phyloP scores from a whole-genome alignment of 2,888 invertebrate genomes.

The Tetragonula carbonaria region DNA sequence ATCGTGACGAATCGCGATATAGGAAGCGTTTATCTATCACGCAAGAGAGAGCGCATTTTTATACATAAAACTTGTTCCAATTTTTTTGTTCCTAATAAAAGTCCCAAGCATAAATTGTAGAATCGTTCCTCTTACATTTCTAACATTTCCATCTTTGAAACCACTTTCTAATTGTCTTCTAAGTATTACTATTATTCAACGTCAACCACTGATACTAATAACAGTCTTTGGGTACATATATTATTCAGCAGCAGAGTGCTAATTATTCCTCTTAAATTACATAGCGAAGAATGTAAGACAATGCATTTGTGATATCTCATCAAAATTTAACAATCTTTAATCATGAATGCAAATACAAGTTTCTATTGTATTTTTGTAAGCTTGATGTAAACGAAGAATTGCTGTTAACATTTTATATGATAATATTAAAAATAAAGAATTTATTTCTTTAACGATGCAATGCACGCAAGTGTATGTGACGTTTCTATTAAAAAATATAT shows the following conservation, averaged over 20 bases:
- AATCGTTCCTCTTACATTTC: background rate
- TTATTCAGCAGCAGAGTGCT: background rate
- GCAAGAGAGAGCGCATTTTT: slow-evolving; percentile 40
- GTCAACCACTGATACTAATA: background rate
- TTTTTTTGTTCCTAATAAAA: slow-evolving; percentile 29
- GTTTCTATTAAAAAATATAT: background rate
- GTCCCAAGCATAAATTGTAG: background rate
- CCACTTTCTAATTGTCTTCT: slow-evolving; percentile 22
- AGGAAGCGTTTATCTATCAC: slow-evolving; percentile 47
- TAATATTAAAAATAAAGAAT: no score
- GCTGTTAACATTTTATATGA: background rate
- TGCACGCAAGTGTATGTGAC: no score
- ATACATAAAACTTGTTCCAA: slow-evolving; percentile 30
- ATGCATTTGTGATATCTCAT: background rate
- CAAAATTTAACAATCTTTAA: background rate
- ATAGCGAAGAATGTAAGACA: background rate
- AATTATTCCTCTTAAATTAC: background rate
- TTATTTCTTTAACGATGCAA: no score
- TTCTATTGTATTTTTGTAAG: background rate
- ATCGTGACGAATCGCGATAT: slow-evolving; percentile 32
- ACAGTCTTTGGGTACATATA: background rate
- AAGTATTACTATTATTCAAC: background rate
- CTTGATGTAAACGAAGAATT: background rate
- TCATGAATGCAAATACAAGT: background rate
- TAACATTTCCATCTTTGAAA: background rate